Base-by-base conservation (phyloP, 2,888 invertebrate species). In the Helobdella robusta region DNA sequence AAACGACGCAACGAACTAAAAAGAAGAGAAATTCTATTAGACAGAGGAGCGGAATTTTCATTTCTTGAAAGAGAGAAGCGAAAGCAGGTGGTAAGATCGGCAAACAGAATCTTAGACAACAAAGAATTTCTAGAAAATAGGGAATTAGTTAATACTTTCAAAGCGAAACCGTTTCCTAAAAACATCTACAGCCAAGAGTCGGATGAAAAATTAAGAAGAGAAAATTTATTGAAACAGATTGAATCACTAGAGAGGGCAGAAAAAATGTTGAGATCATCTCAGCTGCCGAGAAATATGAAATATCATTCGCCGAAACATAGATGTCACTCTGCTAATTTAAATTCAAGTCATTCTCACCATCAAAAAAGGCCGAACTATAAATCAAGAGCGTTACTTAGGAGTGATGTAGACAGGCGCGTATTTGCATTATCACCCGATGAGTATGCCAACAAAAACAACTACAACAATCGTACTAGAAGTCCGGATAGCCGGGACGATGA, bases 11-110 rank as follows among this genome's bases (percentile, higher is more conserved):
- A 60, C 46, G 15, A 25, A 11, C n/a, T 40, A 28, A 40, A 25
- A n/a, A 60, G 60, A 40, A 36, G 28, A 25, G 40, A 40, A 40
- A n/a, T 56, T n/a, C 32, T 56, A 11, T 44, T 23, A n/a, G 15
- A 35, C 60, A 35, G 15, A 25, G 35, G 60, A 11, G 32, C 20
- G 15, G 34, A 30, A 15, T 60, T 60, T 46, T 25, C 25, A 23
- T 60, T 60, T 46, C 23, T 60, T n/a, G 25, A 60, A 23, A 35
- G 60, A 25, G 60, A 60, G 40, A 60, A 60, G 32, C 25, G 15
- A 35, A 60, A 25, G 25, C n/a, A 18, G 23, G 40, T 4, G n/a
- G 50, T 23, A 5, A 4, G n/a, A 18, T 23, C 23, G 23, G 23
- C 25, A 18, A 6, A 25, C 28, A 56, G 18, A 56, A 28, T 20